Percentiles rank a stretch among this genome's conserved stretches.
These are phyloP conservation scores for Tetropium fuscum DNA, from an alignment of 2,888 invertebrate species.

Conservation along the genomic window DNA sequence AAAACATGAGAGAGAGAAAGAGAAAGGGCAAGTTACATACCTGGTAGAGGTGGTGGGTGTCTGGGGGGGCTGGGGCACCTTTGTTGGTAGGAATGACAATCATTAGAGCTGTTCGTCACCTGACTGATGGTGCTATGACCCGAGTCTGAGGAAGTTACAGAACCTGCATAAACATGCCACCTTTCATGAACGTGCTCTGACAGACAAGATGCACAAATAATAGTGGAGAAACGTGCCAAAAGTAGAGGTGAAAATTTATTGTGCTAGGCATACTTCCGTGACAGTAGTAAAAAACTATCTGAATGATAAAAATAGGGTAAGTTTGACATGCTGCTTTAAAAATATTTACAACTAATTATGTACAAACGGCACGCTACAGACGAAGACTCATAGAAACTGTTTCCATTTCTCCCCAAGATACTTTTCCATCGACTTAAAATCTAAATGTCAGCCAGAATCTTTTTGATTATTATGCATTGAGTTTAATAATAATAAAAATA, in stretches of 20 bases:
- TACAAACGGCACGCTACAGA: too few species aligned
- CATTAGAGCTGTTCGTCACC: constrained; percentile 69
- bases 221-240: constrained; percentile 17
- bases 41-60: constrained; percentile 61
- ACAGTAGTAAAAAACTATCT: neutral
- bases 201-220: constrained; percentile 32
- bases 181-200: constrained; percentile 38
- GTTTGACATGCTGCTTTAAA: constrained; percentile 3
- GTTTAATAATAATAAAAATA: too few species aligned
- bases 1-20: neutral
- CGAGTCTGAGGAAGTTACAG: constrained; percentile 92
- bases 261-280: constrained; percentile 17
- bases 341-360: constrained; percentile 9
- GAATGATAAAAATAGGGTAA: neutral
- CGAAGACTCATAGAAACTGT: too few species aligned
- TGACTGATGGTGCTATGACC: constrained; percentile 84
- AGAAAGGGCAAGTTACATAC: constrained; percentile 51
- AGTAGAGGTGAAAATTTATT: constrained; percentile 15
- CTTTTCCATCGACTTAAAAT: too few species aligned
- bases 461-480: too few species aligned
- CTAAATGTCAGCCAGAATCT: too few species aligned
- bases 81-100: constrained; percentile 62
- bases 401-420: too few species aligned
- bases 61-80: constrained; percentile 62
- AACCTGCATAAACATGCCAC: constrained; percentile 71